phyloP scores from a whole-genome alignment of 2,797 vertebrate genomes.

The Cynodonichthys magdalenae region DNA sequence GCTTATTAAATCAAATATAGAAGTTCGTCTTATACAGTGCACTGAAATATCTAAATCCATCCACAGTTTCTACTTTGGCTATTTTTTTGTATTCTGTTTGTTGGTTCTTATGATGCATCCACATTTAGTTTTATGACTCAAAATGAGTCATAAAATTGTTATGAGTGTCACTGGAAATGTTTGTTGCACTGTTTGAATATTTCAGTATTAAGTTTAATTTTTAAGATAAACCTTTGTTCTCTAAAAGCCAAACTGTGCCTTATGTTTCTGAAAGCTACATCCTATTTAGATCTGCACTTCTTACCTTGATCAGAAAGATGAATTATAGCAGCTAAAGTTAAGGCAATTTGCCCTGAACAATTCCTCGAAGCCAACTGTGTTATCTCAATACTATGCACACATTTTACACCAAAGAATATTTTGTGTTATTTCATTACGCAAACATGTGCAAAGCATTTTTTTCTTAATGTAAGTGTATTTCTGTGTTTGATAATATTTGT shows the following conservation, averaged over 20 bases:
- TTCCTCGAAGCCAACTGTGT: slow-evolving; percentile 23
- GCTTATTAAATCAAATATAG: slow-evolving; percentile 17
- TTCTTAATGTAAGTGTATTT: slow-evolving; percentile 3
- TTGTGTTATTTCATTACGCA: slow-evolving; percentile 1
- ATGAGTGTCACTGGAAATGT: slow-evolving; percentile 21
- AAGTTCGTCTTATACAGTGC: slow-evolving; percentile 8
- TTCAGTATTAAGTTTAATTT: not conserved
- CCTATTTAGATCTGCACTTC: slow-evolving; percentile 32
- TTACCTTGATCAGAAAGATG: slow-evolving; percentile 10
- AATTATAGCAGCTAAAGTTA: slow-evolving; percentile 9
- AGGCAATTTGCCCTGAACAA: slow-evolving; percentile 6
- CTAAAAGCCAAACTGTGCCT: slow-evolving; percentile 28
- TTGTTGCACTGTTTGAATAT: slow-evolving; percentile 18
- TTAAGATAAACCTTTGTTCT: not conserved
- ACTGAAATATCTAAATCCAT: slow-evolving; percentile 15
- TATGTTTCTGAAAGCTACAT: slow-evolving; percentile 28
- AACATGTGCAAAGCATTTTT: slow-evolving; percentile 40
- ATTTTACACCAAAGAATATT: slow-evolving; percentile 53
- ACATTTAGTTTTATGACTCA: not conserved
- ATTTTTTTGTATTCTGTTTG: not conserved
- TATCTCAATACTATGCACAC: slow-evolving; percentile 53
- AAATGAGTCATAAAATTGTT: not conserved
- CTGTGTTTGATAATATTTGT: slow-evolving; percentile 31
- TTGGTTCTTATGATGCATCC: not conserved
- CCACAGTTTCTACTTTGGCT: slow-evolving; percentile 7